These are phyloP conservation scores for Trachurus trachurus DNA, from an alignment of 2,797 vertebrate species.

Conservation along the genomic window DNA sequence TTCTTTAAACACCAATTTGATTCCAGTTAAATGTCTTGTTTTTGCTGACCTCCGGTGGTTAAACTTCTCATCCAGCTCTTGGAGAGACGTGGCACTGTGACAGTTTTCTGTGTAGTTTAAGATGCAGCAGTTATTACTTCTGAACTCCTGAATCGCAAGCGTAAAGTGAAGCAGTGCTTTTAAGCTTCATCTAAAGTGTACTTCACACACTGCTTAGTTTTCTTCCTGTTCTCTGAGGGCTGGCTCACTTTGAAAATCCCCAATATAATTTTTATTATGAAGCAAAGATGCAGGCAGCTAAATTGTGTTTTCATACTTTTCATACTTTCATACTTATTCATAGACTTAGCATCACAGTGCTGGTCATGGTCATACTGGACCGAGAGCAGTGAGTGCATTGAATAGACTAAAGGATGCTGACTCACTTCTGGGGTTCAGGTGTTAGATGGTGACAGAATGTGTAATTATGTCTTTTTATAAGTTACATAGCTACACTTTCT, in stretches of 20 bases:
- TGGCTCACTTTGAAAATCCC: no score
- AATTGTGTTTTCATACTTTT: no score
- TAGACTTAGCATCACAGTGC: no score
- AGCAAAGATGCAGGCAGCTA: no score
- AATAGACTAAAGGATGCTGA: not conserved
- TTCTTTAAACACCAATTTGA: not conserved
- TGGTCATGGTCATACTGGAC: not conserved
- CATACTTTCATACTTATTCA: no score
- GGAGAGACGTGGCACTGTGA: not conserved
- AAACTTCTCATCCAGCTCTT: not conserved
- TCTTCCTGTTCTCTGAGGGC: no score
- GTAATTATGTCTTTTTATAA: not conserved
- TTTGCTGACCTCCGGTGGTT: slow-evolving; percentile 3
- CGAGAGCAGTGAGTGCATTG: not conserved
- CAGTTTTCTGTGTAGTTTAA: not conserved
- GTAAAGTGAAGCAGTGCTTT: not conserved
- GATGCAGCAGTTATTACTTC: not conserved
- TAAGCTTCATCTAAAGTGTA: not conserved
- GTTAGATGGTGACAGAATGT: not conserved
- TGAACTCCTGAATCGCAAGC: not conserved
- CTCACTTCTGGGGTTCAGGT: not conserved
- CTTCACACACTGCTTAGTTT: not conserved
- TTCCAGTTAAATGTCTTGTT: not conserved
- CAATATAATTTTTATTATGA: no score
- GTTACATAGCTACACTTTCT: not conserved